Evolutionary conservation across 2,888 invertebrate species (phyloP), one percentile per base, ranked within the genome.

Genomic region (Cyclophora punctaria): DNA sequence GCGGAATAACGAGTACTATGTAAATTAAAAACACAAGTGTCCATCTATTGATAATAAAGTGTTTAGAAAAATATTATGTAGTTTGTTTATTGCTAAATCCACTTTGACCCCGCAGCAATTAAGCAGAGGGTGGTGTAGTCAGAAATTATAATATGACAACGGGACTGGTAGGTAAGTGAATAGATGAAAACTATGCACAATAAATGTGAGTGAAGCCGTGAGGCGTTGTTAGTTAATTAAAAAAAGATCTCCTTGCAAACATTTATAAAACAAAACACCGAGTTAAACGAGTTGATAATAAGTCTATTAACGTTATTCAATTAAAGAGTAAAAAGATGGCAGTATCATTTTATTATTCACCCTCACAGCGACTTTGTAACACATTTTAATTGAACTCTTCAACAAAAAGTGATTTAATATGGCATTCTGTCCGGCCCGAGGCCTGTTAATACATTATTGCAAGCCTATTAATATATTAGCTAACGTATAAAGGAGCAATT

Each of bases 361-460:
- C 44, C 44, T 37, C 44, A 34, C 44, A 6, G 44, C 6, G 40
- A 50, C 46, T 48, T 44, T 46, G 44, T 52, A 46, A 37, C 44
- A 43, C 44, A 40, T 44, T 53, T 44, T 48, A 51, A 50, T 47
- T 53, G 44, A 34, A 44, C 33, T 44, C 34, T 20, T 43, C 20
- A 43, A 44, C 44, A 44, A 44, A 44, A 44, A 44, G 44, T 44
- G 44, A 44, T 44, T 44, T 34, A 44, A 44, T 44, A 34, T 34
- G 34, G 6, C 44, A 34, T 44, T 44, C 33, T 34, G 44, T 44
- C 20, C 34, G 34, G 44, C 33, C 44, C 33, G 33, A 44, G 6
- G 40, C 34, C 7, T 40, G 37, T 46, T 7, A 48, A 45, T 20
- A 49, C 7, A 35, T 46, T 49, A 44, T 20, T 34, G 3, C 5